Conservation (phyloP, 37 sponge, comb jelly and placozoan species). For the Spongia lamella region DNA sequence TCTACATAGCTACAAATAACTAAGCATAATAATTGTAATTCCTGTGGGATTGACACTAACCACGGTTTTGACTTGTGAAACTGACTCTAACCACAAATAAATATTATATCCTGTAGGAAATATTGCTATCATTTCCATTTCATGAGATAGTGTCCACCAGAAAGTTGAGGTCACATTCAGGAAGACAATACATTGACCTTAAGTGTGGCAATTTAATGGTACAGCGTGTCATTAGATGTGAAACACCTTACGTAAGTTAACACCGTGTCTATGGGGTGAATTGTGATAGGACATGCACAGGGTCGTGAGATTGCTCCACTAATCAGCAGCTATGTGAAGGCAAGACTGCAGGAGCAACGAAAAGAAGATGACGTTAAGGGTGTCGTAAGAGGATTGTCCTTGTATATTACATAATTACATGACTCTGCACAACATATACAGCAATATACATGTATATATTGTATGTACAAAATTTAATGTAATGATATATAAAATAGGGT, state of each 20-base stretch:
- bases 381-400: background rate
- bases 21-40: too few species aligned
- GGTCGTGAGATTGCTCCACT: conserved; percentile 46
- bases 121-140: conserved; percentile 30
- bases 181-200: conserved; percentile 65
- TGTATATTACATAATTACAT: background rate
- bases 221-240: conserved; percentile 58
- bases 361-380: conserved; percentile 5
- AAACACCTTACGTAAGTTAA: conserved; percentile 62
- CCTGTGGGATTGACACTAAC: too few species aligned
- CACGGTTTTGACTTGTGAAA: too few species aligned
- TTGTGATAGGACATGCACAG: background rate
- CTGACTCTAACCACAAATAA: too few species aligned
- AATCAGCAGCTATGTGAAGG: conserved; percentile 31
- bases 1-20: too few species aligned
- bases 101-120: background rate
- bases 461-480: too few species aligned
- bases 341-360: background rate
- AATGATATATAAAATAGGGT: too few species aligned
- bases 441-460: background rate
- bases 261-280: too few species aligned
- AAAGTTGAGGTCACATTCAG: conserved; percentile 52
- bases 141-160: conserved; percentile 66
- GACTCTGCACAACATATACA: background rate
- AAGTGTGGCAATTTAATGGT: conserved; percentile 73